Conservation (phyloP, 2,888 invertebrate genomes). For the Morpho deidamia region DNA sequence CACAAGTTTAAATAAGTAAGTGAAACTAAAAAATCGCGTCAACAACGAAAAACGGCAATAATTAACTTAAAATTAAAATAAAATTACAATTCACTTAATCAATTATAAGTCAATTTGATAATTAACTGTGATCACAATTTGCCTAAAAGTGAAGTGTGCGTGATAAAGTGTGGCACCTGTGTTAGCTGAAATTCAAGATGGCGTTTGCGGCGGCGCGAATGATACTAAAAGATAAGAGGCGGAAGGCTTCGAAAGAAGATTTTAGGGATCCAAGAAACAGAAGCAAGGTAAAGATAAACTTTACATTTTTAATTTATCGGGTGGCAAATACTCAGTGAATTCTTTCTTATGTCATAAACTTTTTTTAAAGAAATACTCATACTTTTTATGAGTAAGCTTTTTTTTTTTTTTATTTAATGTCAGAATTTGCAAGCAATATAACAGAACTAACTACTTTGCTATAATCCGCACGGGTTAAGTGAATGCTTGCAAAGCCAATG, state of each 20-base stretch:
- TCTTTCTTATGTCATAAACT: no score
- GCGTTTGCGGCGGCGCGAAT: slow-evolving; percentile 91
- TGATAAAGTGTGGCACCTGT: slow-evolving; percentile 1
- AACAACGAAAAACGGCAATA: slow-evolving; percentile 4
- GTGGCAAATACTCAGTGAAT: no score
- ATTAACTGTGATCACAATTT: slow-evolving; percentile 27
- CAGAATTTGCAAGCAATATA: no score
- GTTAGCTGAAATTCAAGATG: slow-evolving; percentile 69
- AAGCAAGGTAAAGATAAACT: slow-evolving; percentile 81
- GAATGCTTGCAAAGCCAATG: no score
- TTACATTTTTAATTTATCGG: no score
- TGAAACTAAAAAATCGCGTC: no score
- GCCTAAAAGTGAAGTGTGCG: slow-evolving; percentile 25
- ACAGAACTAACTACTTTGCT: no score
- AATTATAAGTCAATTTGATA: slow-evolving; percentile 29
- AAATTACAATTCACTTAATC: slow-evolving; percentile 14
- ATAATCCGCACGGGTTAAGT: no score
- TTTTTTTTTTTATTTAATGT: no score
- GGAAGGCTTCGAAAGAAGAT: slow-evolving; percentile 90
- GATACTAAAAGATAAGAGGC: slow-evolving; percentile 89
- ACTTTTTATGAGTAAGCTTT: no score
- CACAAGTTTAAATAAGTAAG: no score
- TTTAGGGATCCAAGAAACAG: slow-evolving; percentile 84
- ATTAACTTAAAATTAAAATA: not conserved
- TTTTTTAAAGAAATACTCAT: no score